phyloP scores from a whole-genome alignment of 1,140 invertebrate genomes.

The Holotrichia oblita region DNA sequence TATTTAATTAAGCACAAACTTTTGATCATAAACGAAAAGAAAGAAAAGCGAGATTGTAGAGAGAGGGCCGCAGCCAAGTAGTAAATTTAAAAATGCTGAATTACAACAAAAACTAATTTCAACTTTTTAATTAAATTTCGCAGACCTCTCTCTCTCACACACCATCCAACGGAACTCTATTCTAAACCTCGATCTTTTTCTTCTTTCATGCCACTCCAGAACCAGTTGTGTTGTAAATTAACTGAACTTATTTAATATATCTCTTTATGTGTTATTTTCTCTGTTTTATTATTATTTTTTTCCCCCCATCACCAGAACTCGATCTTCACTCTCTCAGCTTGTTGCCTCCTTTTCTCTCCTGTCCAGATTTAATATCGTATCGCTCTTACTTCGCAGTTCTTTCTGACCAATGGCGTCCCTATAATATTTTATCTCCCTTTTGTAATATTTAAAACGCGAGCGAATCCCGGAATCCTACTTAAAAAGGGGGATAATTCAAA shows the following conservation, averaged over 20 bases:
- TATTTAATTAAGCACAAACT: constrained; percentile 39
- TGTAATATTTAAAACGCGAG: background rate
- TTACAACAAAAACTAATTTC: constrained; percentile 62
- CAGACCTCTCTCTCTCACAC: constrained; percentile 36
- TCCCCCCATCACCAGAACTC: background rate
- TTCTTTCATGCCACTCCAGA: constrained; percentile 27
- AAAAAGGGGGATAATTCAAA: constrained; percentile 25
- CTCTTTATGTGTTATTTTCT: constrained; percentile 41
- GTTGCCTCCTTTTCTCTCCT: background rate
- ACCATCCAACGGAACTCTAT: background rate
- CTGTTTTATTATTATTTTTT: constrained; percentile 14
- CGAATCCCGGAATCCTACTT: background rate
- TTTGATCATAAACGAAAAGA: constrained; percentile 44
- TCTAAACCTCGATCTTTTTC: background rate
- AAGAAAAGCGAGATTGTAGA: background rate
- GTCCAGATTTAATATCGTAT: no score
- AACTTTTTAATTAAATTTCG: constrained; percentile 62
- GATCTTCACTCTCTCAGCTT: background rate
- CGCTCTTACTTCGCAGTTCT: background rate
- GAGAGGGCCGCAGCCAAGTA: constrained; percentile 46
- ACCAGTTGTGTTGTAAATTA: constrained; percentile 58
- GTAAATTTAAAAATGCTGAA: constrained; percentile 60
- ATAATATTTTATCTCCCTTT: constrained; percentile 3
- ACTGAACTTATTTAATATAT: constrained; percentile 58
- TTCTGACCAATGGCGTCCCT: background rate